Evolutionary conservation across 2,888 invertebrate species (phyloP).

Genomic region (Ceramica pisi): DNA sequence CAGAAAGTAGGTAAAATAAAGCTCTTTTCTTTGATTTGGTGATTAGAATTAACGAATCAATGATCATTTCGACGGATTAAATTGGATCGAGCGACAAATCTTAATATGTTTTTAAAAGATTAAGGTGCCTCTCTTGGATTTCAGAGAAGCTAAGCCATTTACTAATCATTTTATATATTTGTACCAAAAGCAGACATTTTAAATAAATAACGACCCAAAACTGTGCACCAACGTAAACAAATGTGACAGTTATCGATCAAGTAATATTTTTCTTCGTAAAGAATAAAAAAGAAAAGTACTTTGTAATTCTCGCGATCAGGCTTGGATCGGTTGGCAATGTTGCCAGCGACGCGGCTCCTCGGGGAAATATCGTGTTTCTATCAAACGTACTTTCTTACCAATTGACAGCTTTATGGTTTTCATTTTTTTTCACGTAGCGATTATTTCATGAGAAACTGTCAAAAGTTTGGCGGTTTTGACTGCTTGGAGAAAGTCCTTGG

Average conservation of each 20-base stretch:
- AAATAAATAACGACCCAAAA: constrained; percentile 12
- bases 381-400: constrained; percentile 49
- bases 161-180: constrained; percentile 18
- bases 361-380: constrained; percentile 60
- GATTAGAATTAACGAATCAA: not conserved
- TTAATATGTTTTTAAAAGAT: not conserved
- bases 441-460: constrained; percentile 25
- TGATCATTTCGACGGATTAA: not conserved
- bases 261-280: constrained; percentile 36
- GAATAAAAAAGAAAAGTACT: constrained; percentile 51
- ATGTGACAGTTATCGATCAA: constrained; percentile 46
- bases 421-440: constrained; percentile 13
- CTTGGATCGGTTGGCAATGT: constrained; percentile 39
- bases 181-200: constrained; percentile 15
- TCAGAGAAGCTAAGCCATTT: constrained; percentile 4
- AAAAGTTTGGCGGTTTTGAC: not conserved
- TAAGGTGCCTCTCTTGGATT: not conserved
- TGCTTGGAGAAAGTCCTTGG: not conserved
- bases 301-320: constrained; percentile 51
- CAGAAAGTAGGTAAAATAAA: constrained; percentile 3
- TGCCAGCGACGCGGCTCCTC: constrained; percentile 34
- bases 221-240: constrained; percentile 20
- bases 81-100: not conserved
- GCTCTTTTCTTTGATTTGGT: not conserved
- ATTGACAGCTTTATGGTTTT: constrained; percentile 54